A percentile compares a stretch with the other conserved stretches of the same genome.
Conservation (phyloP, 2,113 vertebrate species). For the Psilopsiagon aurifrons region DNA sequence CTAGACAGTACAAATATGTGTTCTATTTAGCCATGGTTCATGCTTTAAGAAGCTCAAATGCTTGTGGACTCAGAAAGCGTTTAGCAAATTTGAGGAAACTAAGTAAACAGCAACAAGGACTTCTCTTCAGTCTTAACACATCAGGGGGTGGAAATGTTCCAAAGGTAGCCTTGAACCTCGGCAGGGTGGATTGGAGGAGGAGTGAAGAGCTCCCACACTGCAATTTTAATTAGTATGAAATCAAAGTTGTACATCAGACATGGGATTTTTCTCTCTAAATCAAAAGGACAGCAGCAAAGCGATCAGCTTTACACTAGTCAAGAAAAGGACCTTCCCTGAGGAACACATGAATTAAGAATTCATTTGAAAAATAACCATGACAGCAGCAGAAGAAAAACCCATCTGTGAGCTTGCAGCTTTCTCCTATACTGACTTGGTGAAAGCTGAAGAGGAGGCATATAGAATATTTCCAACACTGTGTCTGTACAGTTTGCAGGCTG, state of each 20-base stretch:
- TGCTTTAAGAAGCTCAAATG: background rate
- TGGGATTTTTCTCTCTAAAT: slow-evolving; percentile 34
- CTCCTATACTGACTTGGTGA: background rate
- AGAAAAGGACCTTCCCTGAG: slow-evolving; percentile 6
- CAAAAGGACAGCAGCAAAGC: slow-evolving; percentile 26
- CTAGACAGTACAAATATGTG: background rate
- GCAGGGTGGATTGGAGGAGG: background rate
- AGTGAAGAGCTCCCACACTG: background rate
- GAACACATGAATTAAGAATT: slow-evolving; percentile 27
- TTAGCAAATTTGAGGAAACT: background rate
- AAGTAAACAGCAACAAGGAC: background rate
- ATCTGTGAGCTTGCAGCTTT: background rate
- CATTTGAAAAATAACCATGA: slow-evolving; percentile 29
- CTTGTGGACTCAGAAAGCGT: background rate
- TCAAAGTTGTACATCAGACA: slow-evolving; percentile 47
- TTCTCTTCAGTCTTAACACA: background rate
- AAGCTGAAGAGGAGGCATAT: background rate
- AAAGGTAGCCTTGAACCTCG: slow-evolving; percentile 24
- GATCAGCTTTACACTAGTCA: background rate
- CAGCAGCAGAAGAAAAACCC: background rate
- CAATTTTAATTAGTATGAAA: slow-evolving; percentile 54
- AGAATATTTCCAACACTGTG: background rate
- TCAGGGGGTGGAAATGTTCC: background rate
- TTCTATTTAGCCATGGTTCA: background rate
- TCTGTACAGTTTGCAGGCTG: background rate